Percentiles rank a stretch among this genome's conserved stretches.
These are phyloP conservation scores for Xenopus petersii DNA, from an alignment of 2,797 vertebrate genomes.

Conservation along the genomic window DNA sequence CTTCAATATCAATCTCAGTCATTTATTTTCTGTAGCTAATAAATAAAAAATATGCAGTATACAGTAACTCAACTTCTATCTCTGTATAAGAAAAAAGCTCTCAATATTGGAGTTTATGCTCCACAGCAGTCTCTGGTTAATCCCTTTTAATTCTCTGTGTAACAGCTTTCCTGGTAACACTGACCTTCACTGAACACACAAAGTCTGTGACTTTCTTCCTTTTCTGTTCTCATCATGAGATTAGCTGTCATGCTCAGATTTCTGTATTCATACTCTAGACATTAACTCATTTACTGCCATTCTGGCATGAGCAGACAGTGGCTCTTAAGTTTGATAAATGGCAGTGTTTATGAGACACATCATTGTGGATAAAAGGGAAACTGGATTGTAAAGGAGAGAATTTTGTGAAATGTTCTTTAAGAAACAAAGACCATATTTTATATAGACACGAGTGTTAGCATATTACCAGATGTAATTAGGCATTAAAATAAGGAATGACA, in stretches of 20 bases:
- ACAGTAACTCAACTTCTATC: too few species aligned
- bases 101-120: neutral
- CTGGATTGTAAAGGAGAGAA: too few species aligned
- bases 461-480: neutral
- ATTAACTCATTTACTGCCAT: conserved; percentile 6
- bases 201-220: conserved; percentile 17
- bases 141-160: conserved; percentile 33
- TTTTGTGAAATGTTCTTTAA: too few species aligned
- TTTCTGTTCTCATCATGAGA: conserved; percentile 36
- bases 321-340: neutral
- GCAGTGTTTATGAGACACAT: too few species aligned
- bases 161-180: conserved; percentile 31
- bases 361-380: too few species aligned
- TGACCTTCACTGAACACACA: conserved; percentile 33
- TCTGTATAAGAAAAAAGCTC: neutral
- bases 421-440: too few species aligned
- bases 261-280: conserved; percentile 13
- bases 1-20: too few species aligned
- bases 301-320: neutral
- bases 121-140: conserved; percentile 21
- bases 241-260: conserved; percentile 29
- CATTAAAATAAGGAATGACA: too few species aligned
- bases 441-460: too few species aligned
- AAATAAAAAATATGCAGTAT: too few species aligned
- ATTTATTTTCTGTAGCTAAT: too few species aligned